Base-by-base conservation (phyloP, 64 coral and sea anemone species). In the Trachythela sp. region DNA sequence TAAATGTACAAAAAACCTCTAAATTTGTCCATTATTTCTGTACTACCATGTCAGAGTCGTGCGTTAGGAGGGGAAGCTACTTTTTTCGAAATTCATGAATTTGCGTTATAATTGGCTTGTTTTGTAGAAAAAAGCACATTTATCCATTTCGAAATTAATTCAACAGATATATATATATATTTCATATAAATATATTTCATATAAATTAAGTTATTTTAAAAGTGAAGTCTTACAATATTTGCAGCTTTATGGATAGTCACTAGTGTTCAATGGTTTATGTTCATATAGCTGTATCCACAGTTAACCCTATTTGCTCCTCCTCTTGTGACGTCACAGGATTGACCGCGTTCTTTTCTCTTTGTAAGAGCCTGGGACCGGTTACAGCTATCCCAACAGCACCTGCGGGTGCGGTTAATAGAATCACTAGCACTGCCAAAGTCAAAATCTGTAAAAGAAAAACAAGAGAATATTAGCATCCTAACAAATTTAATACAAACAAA, bases 351-450 rank as follows among this genome's bases (percentile, higher is more conserved):
- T 20, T 18, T 64, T 64, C 6, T 64, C 20, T 64, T 26, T 18
- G 56, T 18, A 97, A 86, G 90, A 97, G 90, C 89, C 93, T 89
- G 9, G 95, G 95, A n/a, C 95, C 95, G 4, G 91, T 67, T 22
- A 97, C 36, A 30, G 90, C 83, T 51, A 97, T 97, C 3, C 95
- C 95, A 11, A 97, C 92, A 33, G 95, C 95, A 34, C 95, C 95
- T 34, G 94, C 80, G 9, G 95, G 93, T 45, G 95, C 94, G 13
- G 95, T 97, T 32, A 97, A 84, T 9, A 97, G 88, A 77, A 97
- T 97, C 22, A 83, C 88, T 13, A 97, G 89, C 14, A 97, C 95
- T 22, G 95, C 95, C 8, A 97, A 84, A 0, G 95, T 97, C 48
- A 97, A 86, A 54, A 97, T 97, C 95, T 97, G 10, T 30, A 20